phyloP scores from a whole-genome alignment of 2,113 vertebrate genomes.

The Pachyramphus minor region DNA sequence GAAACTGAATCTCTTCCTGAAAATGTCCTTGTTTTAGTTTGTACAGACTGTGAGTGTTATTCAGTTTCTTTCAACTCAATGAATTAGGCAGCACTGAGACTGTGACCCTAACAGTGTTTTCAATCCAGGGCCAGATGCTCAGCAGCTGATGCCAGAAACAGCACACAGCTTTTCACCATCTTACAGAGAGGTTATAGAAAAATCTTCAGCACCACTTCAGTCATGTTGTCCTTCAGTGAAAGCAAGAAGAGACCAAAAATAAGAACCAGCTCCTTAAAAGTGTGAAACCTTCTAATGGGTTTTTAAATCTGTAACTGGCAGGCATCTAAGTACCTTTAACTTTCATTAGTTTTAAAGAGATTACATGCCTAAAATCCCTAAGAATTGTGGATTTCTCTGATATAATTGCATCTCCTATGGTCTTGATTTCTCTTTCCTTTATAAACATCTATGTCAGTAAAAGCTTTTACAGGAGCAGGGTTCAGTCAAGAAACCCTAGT shows the following conservation, averaged over 20 bases:
- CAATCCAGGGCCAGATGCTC: neutral
- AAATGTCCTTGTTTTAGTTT: neutral
- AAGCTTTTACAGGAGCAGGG: neutral
- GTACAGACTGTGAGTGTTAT: neutral
- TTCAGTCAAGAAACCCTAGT: neutral
- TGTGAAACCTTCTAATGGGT: neutral
- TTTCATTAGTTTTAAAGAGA: neutral
- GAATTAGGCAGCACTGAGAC: neutral
- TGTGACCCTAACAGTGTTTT: neutral
- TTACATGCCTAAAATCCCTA: neutral
- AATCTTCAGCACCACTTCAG: neutral
- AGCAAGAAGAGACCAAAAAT: neutral
- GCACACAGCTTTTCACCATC: neutral
- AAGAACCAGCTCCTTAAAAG: neutral
- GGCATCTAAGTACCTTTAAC: neutral
- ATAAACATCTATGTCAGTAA: neutral
- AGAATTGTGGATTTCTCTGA: neutral
- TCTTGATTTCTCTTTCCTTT: neutral
- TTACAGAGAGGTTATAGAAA: neutral
- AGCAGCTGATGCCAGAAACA: neutral
- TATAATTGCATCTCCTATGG: neutral
- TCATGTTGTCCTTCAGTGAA: neutral
- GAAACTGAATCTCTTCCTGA: neutral
- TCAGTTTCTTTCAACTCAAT: neutral
- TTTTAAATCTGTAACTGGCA: neutral